A percentile compares a stretch with the other conserved stretches of the same genome.
Conservation (phyloP, 2,113 vertebrate genomes). For the Trochalopteron elliotii region DNA sequence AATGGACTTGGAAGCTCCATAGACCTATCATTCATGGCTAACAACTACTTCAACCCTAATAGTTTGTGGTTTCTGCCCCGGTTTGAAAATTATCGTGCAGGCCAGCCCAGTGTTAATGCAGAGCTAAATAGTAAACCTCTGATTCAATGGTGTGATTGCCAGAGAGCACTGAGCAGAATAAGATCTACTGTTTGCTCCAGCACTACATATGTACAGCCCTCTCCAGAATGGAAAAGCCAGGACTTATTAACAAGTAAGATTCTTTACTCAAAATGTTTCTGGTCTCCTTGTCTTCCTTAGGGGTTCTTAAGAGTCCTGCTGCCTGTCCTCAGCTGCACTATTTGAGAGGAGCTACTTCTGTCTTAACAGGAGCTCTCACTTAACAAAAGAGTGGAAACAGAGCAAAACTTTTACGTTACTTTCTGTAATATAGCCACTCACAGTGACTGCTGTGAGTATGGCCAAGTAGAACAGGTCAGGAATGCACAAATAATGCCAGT, state of each 20-base stretch:
- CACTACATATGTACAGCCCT: not conserved
- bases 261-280: not conserved
- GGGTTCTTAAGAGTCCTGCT: not conserved
- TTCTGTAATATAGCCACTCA: not conserved
- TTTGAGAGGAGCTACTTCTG: not conserved
- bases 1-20: not conserved
- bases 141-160: not conserved
- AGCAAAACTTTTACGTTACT: not conserved
- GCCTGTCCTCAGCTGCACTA: not conserved
- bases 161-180: not conserved
- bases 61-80: not conserved
- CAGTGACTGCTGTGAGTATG: not conserved
- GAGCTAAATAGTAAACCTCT: not conserved
- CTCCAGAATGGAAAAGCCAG: not conserved
- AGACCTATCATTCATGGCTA: not conserved
- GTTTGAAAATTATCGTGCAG: not conserved
- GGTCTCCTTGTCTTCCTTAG: not conserved
- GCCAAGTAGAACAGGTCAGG: not conserved
- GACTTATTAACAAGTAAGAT: not conserved
- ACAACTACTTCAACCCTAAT: not conserved
- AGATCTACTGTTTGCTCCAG: not conserved
- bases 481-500: not conserved
- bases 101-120: not conserved
- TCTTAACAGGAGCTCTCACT: not conserved
- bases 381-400: not conserved